These are phyloP conservation scores for Chionoecetes opilio DNA, from an alignment of 1,140 invertebrate species.

Conservation along the genomic window DNA sequence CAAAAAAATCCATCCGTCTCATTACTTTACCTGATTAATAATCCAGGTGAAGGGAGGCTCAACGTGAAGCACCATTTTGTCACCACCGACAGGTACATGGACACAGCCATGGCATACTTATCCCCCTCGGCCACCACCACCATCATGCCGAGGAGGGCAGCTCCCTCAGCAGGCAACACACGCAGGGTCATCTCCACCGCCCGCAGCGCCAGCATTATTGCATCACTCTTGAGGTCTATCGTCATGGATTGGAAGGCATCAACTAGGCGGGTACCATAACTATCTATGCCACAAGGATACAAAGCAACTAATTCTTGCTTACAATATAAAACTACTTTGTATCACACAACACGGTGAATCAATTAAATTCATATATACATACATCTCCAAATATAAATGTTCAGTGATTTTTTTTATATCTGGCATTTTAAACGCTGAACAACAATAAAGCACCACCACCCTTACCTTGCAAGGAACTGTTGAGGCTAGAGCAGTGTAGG, in stretches of 20 bases:
- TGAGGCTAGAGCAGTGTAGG: constrained; percentile 92
- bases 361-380: neutral
- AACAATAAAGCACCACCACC: too few species aligned
- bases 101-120: constrained; percentile 89
- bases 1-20: too few species aligned
- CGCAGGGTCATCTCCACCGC: constrained; percentile 90
- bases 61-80: constrained; percentile 90
- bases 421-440: neutral
- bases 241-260: constrained; percentile 88
- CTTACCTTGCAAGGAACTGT: constrained; percentile 89
- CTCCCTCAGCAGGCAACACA: constrained; percentile 85
- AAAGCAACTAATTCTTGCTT: too few species aligned
- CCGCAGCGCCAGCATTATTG: constrained; percentile 88
- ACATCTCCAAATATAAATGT: too few species aligned
- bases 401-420: neutral
- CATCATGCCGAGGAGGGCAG: constrained; percentile 83
- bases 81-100: constrained; percentile 90
- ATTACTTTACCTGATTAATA: constrained; percentile 71
- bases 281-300: too few species aligned
- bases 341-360: neutral
- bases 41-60: constrained; percentile 89
- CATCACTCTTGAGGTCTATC: constrained; percentile 91
- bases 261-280: constrained; percentile 88
- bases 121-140: constrained; percentile 87
- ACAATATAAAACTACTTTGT: neutral